Base-by-base conservation (phyloP, 2,888 invertebrate genomes). In the Sisyra terminalis region DNA sequence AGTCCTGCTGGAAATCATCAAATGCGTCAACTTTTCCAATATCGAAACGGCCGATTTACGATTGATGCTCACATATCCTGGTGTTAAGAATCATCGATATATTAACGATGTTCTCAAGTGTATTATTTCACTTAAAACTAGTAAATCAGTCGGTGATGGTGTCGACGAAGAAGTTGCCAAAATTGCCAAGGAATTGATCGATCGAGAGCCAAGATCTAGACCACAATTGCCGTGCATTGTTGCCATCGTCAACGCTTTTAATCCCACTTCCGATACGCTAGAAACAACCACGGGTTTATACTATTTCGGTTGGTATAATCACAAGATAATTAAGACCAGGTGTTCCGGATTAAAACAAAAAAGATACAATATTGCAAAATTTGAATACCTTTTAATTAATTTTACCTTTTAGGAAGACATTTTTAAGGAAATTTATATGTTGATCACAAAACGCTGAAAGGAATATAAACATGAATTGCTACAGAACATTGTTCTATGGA, bases 1-100 rank as follows among this genome's bases (percentile, higher is more conserved):
- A 11, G 41, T 48, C 9, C 49, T 59, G 36, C 48, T 55, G 30
- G 50, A 48, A 39, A 47, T 62, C 37, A 47, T 63, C 34, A 50
- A 50, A 43, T 59, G 59, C 48, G 38, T 63, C 11, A 52, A 59
- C 50, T 60, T 54, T 49, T 49, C 50, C 14, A 44, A 30, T 16
- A 15, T 59, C 3, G 46, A 45, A 2, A 37, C 47, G 15, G 35
- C 46, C 37, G 52, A 58, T 44, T 49, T 62, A 29, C 49, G 47
- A 18, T 52, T 56, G 48, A 57, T 60, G 42, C 46, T 54, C 43
- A 47, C 46, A 4, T 55, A 52, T 50, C 53, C 53, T 10, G 53
- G 55, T 50, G 50, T 60, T 40, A 43, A 41, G 18, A 43, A 47
- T 15, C 52, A 55, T 44, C 41, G 41, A 9, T 48, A 51, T 42